Percentiles rank a stretch among this genome's conserved stretches.
Evolutionary conservation across 53 echinoderm and acorn worm genomes (phyloP).

Genomic region (Paracentrotus lividus): DNA sequence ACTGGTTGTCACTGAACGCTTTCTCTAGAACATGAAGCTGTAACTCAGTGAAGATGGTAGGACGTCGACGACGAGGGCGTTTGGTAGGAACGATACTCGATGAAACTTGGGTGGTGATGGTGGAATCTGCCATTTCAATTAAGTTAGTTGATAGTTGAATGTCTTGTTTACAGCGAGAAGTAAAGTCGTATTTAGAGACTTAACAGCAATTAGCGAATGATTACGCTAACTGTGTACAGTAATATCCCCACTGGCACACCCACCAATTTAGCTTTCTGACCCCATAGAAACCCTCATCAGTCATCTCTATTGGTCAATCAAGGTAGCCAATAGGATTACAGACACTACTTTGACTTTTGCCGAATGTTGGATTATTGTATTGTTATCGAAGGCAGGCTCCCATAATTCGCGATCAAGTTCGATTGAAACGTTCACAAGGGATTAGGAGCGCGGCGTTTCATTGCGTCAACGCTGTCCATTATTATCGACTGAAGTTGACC

Average conservation of each 20-base stretch:
- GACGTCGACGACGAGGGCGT: conserved; percentile 54
- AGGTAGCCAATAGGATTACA: not conserved
- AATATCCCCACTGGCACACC: no score
- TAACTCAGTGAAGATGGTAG: conserved; percentile 11
- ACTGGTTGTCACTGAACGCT: conserved; percentile 21
- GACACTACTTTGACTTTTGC: not conserved
- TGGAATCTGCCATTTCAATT: no score
- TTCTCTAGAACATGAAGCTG: conserved; percentile 22
- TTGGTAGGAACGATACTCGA: conserved; percentile 55
- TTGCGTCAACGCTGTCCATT: not conserved
- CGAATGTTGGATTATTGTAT: not conserved
- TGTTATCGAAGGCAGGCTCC: not conserved
- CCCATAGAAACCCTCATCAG: no score
- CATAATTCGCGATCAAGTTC: not conserved
- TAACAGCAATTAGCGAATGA: no score
- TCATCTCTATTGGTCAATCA: conserved; percentile 12
- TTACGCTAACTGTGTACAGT: not conserved
- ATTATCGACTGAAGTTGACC: not conserved
- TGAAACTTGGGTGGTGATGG: conserved; percentile 16
- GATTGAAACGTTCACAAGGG: no score
- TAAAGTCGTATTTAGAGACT: not conserved
- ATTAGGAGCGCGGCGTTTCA: not conserved
- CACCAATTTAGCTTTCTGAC: not conserved
- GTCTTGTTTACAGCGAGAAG: no score
- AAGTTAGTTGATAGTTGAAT: no score